phyloP scores from a whole-genome alignment of 2,797 vertebrate genomes.

The Argya squamiceps region DNA sequence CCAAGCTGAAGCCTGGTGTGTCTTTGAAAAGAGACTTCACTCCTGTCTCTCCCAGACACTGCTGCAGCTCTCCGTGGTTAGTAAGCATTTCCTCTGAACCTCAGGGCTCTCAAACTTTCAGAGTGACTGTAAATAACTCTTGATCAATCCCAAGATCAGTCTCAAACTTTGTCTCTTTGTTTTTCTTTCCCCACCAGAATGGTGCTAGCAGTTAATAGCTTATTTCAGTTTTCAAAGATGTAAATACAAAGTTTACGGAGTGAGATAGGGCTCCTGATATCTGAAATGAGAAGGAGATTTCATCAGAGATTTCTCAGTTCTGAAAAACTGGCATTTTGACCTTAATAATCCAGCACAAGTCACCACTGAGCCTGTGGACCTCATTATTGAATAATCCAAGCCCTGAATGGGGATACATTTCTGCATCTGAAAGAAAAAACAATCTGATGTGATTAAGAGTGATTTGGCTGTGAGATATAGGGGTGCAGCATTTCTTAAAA shows the following conservation, averaged over 20 bases:
- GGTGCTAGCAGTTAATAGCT: neutral
- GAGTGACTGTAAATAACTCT: neutral
- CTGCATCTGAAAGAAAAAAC: neutral
- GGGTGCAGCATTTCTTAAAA: neutral
- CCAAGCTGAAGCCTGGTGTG: neutral
- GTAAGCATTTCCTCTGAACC: neutral
- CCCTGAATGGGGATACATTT: neutral
- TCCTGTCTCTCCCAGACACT: neutral
- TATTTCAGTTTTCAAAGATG: neutral
- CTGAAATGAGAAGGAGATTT: neutral
- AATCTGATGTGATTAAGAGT: neutral
- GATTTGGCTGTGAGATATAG: neutral
- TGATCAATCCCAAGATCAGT: neutral
- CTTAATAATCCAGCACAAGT: neutral
- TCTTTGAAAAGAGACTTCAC: neutral
- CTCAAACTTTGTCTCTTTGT: neutral
- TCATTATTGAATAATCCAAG: neutral
- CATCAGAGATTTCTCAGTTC: neutral
- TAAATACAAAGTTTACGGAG: neutral
- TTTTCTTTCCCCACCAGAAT: neutral
- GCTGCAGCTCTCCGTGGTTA: neutral
- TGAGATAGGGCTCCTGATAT: neutral
- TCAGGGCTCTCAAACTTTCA: neutral
- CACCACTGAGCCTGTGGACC: neutral
- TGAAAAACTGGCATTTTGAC: neutral